Percentiles rank a stretch among this genome's conserved stretches.
Conservation (phyloP, 2,888 invertebrate genomes). For the Rosalia funebris region DNA sequence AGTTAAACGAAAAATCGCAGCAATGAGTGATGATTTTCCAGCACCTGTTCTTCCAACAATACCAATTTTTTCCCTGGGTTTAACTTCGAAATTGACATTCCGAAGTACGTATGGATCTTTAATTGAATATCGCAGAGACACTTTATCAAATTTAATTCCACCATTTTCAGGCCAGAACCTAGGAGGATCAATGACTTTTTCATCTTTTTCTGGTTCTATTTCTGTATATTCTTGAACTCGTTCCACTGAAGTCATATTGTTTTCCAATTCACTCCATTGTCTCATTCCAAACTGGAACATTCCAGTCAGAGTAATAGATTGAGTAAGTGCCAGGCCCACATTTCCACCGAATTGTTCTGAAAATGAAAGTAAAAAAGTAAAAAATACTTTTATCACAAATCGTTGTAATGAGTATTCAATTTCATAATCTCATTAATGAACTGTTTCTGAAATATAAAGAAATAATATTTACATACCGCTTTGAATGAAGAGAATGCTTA, state of each 20-base stretch:
- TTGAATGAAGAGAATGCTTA: constrained; percentile 72
- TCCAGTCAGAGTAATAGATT: constrained; percentile 58
- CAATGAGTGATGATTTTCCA: too few species aligned
- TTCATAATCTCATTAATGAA: too few species aligned
- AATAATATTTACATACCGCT: constrained; percentile 59
- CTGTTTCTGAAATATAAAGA: background rate
- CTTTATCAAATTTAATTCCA: constrained; percentile 68
- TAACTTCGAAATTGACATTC: constrained; percentile 73
- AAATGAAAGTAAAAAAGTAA: too few species aligned
- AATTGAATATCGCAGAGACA: constrained; percentile 71
- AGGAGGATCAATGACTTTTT: constrained; percentile 55
- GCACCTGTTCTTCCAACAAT: too few species aligned
- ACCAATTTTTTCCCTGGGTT: constrained; percentile 77
- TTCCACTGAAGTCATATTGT: constrained; percentile 93
- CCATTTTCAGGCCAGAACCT: constrained; percentile 71
- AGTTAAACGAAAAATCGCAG: too few species aligned
- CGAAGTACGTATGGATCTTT: constrained; percentile 76
- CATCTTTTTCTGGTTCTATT: constrained; percentile 68
- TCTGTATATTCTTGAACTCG: constrained; percentile 83
- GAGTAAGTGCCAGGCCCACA: constrained; percentile 61
- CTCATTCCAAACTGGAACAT: constrained; percentile 89
- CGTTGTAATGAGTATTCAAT: too few species aligned
- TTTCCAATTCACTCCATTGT: constrained; percentile 65
- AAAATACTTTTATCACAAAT: too few species aligned
- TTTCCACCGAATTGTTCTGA: constrained; percentile 56